These are phyloP conservation scores for Psophia crepitans DNA, from an alignment of 2,113 vertebrate genomes.

Conservation along the genomic window DNA sequence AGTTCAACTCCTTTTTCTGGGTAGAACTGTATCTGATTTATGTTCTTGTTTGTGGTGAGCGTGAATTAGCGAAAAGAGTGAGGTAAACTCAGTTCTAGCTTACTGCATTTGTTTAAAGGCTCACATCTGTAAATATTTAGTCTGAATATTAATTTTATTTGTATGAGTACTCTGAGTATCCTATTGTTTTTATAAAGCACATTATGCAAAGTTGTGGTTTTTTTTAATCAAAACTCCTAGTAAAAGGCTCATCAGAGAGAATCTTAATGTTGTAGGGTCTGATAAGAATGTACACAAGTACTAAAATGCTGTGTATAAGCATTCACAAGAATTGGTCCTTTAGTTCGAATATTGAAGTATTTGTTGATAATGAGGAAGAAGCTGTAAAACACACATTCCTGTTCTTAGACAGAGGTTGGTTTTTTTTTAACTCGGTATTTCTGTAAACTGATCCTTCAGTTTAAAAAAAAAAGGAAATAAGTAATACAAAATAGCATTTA, in stretches of 20 bases:
- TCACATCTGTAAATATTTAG: neutral
- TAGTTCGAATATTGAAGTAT: neutral
- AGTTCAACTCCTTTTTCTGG: neutral
- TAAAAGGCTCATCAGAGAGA: neutral
- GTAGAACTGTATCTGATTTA: neutral
- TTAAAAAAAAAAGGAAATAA: neutral
- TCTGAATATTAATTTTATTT: neutral
- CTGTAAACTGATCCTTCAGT: neutral
- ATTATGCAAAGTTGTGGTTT: neutral
- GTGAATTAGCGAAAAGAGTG: neutral
- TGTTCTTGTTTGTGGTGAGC: neutral
- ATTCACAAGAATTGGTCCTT: neutral
- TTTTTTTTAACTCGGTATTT: too few relatives aligned
- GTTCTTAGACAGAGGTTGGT: neutral
- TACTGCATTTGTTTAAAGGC: neutral
- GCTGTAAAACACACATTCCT: neutral
- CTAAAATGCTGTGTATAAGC: neutral
- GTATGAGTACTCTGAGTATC: neutral
- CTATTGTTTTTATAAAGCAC: neutral
- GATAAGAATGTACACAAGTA: neutral
- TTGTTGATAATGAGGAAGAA: neutral
- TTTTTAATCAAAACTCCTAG: neutral
- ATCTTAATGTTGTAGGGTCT: neutral
- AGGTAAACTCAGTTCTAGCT: neutral
- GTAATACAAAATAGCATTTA: neutral